Base-by-base conservation (phyloP, 2,113 vertebrate species). In the Mormyrus lacerda region DNA sequence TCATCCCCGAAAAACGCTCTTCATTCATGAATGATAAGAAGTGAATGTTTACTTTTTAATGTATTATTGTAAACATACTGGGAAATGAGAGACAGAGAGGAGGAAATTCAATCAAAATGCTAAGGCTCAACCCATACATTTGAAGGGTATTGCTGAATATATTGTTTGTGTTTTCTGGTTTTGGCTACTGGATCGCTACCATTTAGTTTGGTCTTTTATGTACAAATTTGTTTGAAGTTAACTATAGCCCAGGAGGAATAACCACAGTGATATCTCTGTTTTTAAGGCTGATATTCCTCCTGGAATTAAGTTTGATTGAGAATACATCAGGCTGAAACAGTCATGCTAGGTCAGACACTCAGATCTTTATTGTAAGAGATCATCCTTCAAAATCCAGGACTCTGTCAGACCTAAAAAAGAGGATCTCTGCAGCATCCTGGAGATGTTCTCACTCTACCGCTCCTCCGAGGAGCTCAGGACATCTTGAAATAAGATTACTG, bases 1-100 rank as follows among this genome's bases (percentile, higher is more conserved):
- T n/a, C 27, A 15, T 87, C 89, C 92, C 94, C 93, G 92, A 92
- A 93, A 94, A 93, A 65, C 27, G 44, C 19, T 91, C 92, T 90
- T 91, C 90, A 92, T 91, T 94, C 88, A 89, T 91, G 91, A 87
- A 89, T 6, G 69, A 90, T 11, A 50, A 35, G 47, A 10, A 27
- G 44, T 86, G 27, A 55, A 84, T 65, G 13, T 83, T 85, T 90
- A 53, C n/a, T 85, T 85, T 89, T 44, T 88, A 48, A 76, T 42
- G 31, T 84, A 44, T 45, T 24, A 48, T 61, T 21, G 31, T 48
- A 27, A 17, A 79, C 35, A 76, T 73, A n/a, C 5, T 1, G 4
- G 58, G 55, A 39, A 44, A 55, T 39, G 42, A 87, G 58, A n/a
- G 17, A 42, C 21, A 55, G 6, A 21, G 39, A 3, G 39, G 7